phyloP scores from a whole-genome alignment of 1,140 invertebrate species.

The Nasonia longicornis region DNA sequence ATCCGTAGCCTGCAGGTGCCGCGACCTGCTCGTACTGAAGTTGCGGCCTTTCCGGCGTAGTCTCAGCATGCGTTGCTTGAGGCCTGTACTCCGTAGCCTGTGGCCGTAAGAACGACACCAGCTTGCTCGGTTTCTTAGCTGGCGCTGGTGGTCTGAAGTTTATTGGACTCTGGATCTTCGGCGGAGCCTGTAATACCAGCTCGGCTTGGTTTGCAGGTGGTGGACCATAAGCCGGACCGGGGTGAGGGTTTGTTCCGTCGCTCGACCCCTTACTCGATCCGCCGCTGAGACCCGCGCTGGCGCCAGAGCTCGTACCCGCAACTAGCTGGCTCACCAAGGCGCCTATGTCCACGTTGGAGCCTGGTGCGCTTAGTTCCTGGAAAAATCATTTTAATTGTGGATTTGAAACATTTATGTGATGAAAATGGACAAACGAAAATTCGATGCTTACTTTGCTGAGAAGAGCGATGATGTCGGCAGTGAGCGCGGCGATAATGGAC shows the following conservation, averaged over 20 bases:
- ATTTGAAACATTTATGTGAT: not conserved
- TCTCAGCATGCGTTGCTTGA: constrained; percentile 14
- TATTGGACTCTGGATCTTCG: not conserved
- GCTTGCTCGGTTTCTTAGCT: not conserved
- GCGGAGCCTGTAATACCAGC: not conserved
- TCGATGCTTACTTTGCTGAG: constrained; percentile 60
- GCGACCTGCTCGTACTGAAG: constrained; percentile 28
- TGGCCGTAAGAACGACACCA: not conserved
- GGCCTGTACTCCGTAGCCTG: constrained; percentile 29
- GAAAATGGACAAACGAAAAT: not conserved
- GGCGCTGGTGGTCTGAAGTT: not conserved
- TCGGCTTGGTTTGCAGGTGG: not conserved
- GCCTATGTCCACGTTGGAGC: constrained; percentile 56
- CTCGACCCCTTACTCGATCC: constrained; percentile 42
- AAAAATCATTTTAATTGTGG: constrained; percentile 23
- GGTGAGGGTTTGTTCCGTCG: not conserved
- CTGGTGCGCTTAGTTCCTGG: constrained; percentile 55
- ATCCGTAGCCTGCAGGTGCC: constrained; percentile 44
- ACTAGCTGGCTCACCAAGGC: constrained; percentile 59
- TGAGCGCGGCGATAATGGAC: constrained; percentile 56
- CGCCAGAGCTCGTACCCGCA: constrained; percentile 59
- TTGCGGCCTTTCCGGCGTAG: not conserved
- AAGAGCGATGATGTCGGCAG: constrained; percentile 57
- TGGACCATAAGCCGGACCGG: not conserved
- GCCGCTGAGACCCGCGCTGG: constrained; percentile 61